Conservation (phyloP, 2,797 vertebrate species). For the Bovichtus diacanthus region DNA sequence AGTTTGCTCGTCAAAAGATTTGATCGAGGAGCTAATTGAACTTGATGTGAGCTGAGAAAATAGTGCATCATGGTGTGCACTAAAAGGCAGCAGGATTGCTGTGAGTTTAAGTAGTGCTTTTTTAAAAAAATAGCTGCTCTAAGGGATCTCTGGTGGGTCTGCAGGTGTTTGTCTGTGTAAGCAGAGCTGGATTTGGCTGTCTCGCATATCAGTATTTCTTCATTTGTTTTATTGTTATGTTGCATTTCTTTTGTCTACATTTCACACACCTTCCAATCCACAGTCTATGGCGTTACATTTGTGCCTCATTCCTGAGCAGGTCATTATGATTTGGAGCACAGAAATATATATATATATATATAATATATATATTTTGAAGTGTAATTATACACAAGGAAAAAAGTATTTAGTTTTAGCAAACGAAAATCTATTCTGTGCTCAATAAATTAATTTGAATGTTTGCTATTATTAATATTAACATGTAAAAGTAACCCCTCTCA, state of each 20-base stretch:
- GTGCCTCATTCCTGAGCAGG: too few species aligned
- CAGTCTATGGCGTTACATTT: too few species aligned
- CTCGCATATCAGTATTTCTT: background rate
- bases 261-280: background rate
- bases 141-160: conserved; percentile 35
- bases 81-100: conserved; percentile 26
- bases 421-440: too few species aligned
- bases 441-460: too few species aligned
- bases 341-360: too few species aligned
- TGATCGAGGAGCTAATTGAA: conserved; percentile 68
- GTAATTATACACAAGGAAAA: too few species aligned
- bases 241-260: background rate
- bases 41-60: conserved; percentile 53
- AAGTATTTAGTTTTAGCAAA: too few species aligned
- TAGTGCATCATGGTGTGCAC: conserved; percentile 60
- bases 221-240: background rate
- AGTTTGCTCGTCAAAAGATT: conserved; percentile 53
- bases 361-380: too few species aligned
- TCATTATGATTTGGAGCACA: too few species aligned
- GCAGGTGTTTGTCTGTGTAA: conserved; percentile 14
- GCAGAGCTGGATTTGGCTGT: conserved; percentile 4
- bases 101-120: conserved; percentile 40
- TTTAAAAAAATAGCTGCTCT: conserved; percentile 56
- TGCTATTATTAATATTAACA: too few species aligned
- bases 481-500: too few species aligned